phyloP scores from a whole-genome alignment of 2,113 vertebrate genomes.

The Zapornia atra region DNA sequence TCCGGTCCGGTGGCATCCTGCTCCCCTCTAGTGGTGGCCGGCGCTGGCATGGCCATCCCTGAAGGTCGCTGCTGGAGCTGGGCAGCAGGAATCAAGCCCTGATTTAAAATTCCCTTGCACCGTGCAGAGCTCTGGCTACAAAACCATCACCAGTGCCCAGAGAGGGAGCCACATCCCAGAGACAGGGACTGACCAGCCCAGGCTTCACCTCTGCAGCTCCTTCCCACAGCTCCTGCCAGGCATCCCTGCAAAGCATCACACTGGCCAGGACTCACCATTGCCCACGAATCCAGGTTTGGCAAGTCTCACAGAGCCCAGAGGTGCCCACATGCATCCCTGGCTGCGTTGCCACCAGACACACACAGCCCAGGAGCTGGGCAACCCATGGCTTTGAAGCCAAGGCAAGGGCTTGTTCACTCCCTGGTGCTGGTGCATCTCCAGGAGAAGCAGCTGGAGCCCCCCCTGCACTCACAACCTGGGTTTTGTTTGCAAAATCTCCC shows the following conservation, averaged over 20 bases:
- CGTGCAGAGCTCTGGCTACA: neutral
- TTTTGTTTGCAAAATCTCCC: neutral
- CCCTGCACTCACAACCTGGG: fast-evolving
- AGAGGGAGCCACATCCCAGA: fast-evolving
- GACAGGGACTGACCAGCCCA: neutral
- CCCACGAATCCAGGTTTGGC: neutral
- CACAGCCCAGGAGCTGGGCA: fast-evolving
- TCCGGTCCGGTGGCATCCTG: neutral
- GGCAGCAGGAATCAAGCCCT: neutral
- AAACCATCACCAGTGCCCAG: neutral
- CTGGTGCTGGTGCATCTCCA: neutral
- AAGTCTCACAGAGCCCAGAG: neutral
- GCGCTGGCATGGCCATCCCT: neutral
- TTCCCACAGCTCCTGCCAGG: neutral
- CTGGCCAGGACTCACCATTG: fast-evolving
- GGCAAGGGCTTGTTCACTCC: fast-evolving
- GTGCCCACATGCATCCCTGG: fast-evolving
- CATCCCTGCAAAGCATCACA: fast-evolving
- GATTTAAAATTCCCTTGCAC: neutral
- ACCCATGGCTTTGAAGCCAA: neutral
- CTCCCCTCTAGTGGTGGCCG: conserved; percentile 21
- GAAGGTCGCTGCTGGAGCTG: fast-evolving
- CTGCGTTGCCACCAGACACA: too few relatives aligned
- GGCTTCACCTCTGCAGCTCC: neutral
- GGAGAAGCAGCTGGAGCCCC: neutral